Percentiles rank a stretch among this genome's conserved stretches.
Evolutionary conservation across 2,113 vertebrate species (phyloP).

Genomic region (Aptenodytes patagonicus): DNA sequence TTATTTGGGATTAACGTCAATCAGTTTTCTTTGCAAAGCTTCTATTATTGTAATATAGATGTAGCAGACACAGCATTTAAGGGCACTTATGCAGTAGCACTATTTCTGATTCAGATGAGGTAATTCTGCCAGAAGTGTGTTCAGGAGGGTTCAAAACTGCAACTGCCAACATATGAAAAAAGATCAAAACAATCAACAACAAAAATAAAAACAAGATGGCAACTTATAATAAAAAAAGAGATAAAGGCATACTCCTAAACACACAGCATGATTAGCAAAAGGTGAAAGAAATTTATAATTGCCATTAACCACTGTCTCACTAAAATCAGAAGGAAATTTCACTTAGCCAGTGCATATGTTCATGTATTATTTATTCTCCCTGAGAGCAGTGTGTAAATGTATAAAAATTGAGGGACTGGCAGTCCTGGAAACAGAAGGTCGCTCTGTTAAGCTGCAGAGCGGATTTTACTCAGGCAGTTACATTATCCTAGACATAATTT

Average conservation of each 20-base stretch:
- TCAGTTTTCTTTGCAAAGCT: neutral
- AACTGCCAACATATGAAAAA: neutral
- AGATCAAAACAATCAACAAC: neutral
- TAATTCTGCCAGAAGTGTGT: neutral
- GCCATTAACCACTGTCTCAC: neutral
- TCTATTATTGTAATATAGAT: constrained; percentile 1
- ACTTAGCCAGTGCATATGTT: constrained; percentile 21
- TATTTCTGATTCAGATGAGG: constrained; percentile 24
- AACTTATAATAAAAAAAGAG: neutral
- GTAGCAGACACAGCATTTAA: constrained; percentile 3
- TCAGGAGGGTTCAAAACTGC: constrained; percentile 9
- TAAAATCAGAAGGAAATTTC: constrained; percentile 22
- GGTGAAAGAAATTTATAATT: constrained; percentile 4
- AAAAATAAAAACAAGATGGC: neutral
- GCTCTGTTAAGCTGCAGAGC: neutral
- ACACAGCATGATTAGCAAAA: neutral
- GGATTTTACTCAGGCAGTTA: neutral
- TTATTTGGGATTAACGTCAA: constrained; percentile 12
- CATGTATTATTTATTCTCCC: constrained; percentile 53
- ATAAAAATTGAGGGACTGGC: constrained; percentile 39
- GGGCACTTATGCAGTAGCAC: neutral
- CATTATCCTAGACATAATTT: neutral
- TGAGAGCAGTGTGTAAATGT: constrained; percentile 12
- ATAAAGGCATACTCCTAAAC: neutral
- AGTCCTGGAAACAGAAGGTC: constrained; percentile 48